These are phyloP conservation scores for Sciurus carolinensis DNA, from an alignment of 2,797 vertebrate species.

Conservation along the genomic window DNA sequence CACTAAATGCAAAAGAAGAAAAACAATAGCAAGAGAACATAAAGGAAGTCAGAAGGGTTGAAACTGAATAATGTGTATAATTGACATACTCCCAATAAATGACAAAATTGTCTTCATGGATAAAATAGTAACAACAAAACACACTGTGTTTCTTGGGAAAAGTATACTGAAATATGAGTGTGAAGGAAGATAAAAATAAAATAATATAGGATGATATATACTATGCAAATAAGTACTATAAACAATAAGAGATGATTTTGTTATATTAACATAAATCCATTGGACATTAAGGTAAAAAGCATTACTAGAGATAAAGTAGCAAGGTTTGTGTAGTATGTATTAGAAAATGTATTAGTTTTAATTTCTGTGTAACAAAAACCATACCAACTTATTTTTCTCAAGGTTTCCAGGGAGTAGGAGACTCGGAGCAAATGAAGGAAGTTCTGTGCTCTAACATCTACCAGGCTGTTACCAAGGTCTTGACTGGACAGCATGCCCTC, in stretches of 20 bases:
- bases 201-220: neutral
- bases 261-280: neutral
- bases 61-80: neutral
- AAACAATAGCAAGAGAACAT: neutral
- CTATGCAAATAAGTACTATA: neutral
- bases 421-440: neutral
- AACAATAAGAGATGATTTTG: neutral
- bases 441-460: neutral
- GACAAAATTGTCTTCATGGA: neutral
- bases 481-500: neutral
- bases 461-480: neutral
- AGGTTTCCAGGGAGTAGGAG: neutral
- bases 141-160: conserved; percentile 43
- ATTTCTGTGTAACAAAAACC: neutral
- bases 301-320: neutral
- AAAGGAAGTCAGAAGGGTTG: neutral
- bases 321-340: neutral
- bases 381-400: neutral
- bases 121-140: conserved; percentile 12
- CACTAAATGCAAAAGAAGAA: neutral
- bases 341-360: neutral
- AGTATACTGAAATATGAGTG: neutral
- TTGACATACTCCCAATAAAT: neutral
- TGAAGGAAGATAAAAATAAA: neutral
- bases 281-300: neutral